Percentiles rank a stretch among this genome's conserved stretches.
These are phyloP conservation scores for Zapus hudsonius DNA, from an alignment of 2,113 vertebrate genomes.

Conservation along the genomic window DNA sequence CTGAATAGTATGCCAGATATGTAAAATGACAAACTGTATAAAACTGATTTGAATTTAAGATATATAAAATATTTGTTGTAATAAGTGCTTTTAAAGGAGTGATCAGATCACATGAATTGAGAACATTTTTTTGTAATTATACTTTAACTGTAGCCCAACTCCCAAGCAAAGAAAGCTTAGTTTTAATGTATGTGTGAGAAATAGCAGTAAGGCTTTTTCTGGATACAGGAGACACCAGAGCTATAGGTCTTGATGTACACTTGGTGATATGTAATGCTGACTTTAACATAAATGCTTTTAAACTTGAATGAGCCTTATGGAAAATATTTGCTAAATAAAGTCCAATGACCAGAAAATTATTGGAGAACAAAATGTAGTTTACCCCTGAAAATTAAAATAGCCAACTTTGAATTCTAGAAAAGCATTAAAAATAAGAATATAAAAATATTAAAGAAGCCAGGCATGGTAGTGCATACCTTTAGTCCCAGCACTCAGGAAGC, in stretches of 20 bases:
- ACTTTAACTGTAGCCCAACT: background rate
- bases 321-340: background rate
- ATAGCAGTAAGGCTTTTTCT: background rate
- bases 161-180: background rate
- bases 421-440: background rate
- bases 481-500: no score
- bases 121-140: background rate
- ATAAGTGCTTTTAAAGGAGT: background rate
- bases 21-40: background rate
- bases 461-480: no score
- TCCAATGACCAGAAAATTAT: background rate
- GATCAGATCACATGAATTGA: background rate
- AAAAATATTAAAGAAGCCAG: background rate
- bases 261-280: background rate
- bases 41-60: conserved; percentile 39
- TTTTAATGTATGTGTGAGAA: background rate
- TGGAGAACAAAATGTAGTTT: background rate
- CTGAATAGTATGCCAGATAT: background rate
- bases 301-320: background rate
- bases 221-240: background rate
- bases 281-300: background rate
- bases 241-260: background rate
- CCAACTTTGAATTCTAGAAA: conserved; percentile 23
- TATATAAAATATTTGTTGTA: background rate
- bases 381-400: background rate